phyloP scores from a whole-genome alignment of 1,140 invertebrate genomes.

The Agrypnia vestita region DNA sequence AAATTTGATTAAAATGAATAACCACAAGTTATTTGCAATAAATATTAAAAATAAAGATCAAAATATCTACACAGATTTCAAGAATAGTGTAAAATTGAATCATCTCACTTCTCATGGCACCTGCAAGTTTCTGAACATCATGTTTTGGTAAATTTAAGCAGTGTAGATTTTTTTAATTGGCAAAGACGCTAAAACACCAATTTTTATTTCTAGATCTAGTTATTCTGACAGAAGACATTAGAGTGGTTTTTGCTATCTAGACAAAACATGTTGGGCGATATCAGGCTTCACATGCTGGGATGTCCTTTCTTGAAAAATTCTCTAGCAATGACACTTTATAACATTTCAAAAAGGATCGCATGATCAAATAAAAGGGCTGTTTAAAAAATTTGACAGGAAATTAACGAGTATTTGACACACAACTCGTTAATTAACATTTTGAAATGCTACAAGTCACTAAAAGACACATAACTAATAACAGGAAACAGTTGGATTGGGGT shows the following conservation, averaged over 20 bases:
- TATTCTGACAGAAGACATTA: conserved; percentile 2
- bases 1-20: no score
- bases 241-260: conserved; percentile 25
- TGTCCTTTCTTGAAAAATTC: conserved; percentile 14
- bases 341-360: not conserved
- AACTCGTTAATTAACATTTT: not conserved
- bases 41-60: no score
- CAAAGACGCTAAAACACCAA: conserved; percentile 33
- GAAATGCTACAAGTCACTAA: conserved; percentile 20
- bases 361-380: no score
- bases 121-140: not conserved
- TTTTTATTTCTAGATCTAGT: not conserved
- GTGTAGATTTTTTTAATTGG: not conserved
- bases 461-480: conserved; percentile 13
- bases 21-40: no score
- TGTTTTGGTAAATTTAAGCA: not conserved
- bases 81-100: not conserved
- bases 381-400: no score
- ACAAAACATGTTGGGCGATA: conserved; percentile 32
- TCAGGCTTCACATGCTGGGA: conserved; percentile 31
- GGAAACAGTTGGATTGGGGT: conserved; percentile 3
- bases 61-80: no score
- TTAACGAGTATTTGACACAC: no score
- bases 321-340: conserved; percentile 4
- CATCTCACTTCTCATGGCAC: not conserved